Base-by-base conservation (phyloP, 2,888 invertebrate genomes). In the Himalopsyche japonica region DNA sequence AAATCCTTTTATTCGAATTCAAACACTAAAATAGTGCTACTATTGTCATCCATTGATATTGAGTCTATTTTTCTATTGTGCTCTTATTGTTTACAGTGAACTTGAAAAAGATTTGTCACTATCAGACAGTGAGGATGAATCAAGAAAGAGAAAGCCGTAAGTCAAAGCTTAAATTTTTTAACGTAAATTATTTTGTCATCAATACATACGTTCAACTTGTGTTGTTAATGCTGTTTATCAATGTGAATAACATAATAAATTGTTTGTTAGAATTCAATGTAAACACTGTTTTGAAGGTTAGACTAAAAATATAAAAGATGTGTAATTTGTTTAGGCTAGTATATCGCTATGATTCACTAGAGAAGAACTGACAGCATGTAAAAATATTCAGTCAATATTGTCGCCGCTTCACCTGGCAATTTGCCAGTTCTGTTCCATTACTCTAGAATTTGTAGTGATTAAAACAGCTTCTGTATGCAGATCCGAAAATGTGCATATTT, bases 101-200 rank as follows among this genome's bases (percentile, higher is more conserved):
- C 90, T 94, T 87, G 91, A 92, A 88, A 94, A 94, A 89, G 96
- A 96, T 91, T 92, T 96, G 88, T 94, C 94, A 85, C 90, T 96
- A 84, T 96, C 96, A 24, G 96, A 96, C 89, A 96, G 96, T 88
- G 96, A 97, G 88, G 96, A 96, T 89, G 96, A 96, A 83, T 90
- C 90, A 37, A 90, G 90, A 83, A 91, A 86, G 78, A 84, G 85
- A 79, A 87, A 83, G 81, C 82, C 84, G 87, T 87, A 79, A 86
- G 85, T 84, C 34, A 37, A 27, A 64, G 7, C 2, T 10, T 20
- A 12, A 20, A 20, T 20, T 24, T 20, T 20, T 20, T 57, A 57
- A 20, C 12, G 8, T 20, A 57, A 24, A 20, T 57, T 57, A 4
- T 76, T 83, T 70, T 30, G 20, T 77, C 15, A 32, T 43, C 43